phyloP scores from a whole-genome alignment of 2,797 vertebrate species.

The Streptopelia turtur region DNA sequence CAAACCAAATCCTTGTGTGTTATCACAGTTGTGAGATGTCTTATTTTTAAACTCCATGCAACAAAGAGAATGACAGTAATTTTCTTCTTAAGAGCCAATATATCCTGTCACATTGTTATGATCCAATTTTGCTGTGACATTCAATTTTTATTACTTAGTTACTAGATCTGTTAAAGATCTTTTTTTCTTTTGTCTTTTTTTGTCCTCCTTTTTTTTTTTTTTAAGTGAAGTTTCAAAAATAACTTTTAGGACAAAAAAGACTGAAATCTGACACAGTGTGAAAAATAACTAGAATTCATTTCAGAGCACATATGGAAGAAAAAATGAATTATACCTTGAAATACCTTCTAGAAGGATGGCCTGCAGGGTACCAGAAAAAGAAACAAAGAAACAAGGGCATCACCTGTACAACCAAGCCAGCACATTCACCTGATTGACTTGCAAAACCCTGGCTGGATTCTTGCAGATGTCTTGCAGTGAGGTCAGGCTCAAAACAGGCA shows the following conservation, averaged over 20 bases:
- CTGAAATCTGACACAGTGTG: background rate
- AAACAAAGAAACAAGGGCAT: background rate
- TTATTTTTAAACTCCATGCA: background rate
- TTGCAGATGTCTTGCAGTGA: background rate
- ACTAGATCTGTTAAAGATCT: background rate
- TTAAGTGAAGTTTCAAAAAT: background rate
- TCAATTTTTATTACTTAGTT: background rate
- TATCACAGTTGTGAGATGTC: background rate
- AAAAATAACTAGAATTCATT: constrained; percentile 1
- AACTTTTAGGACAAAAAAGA: background rate
- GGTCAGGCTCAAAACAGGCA: background rate
- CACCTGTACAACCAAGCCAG: background rate
- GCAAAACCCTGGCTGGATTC: background rate
- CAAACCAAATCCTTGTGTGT: background rate
- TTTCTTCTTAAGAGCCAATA: constrained; percentile 8
- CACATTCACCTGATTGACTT: background rate
- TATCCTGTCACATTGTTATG: constrained; percentile 1
- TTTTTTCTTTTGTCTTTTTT: background rate
- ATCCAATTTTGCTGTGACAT: constrained; percentile 4
- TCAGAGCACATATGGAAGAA: background rate
- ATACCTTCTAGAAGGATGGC: background rate
- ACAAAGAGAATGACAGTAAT: background rate
- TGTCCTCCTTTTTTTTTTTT: background rate
- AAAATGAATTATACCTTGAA: background rate
- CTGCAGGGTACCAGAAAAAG: background rate